Evolutionary conservation across 2,888 invertebrate genomes (phyloP).

Genomic region (Cosmorhoe ocellata): DNA sequence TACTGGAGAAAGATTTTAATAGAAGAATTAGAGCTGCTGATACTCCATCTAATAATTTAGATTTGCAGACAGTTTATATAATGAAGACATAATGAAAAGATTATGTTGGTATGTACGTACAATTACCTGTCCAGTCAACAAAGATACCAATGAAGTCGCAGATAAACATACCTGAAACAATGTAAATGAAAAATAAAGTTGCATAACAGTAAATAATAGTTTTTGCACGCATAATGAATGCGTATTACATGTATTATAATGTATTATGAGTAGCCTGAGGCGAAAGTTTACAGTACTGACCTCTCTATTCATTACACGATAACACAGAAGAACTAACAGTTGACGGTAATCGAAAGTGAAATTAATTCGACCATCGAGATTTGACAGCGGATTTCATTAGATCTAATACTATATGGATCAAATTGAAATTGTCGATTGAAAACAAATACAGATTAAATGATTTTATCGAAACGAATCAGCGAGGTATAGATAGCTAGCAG

Average conservation of each 20-base stretch:
- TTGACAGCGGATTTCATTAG: conserved; percentile 58
- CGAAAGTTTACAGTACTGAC: conserved; percentile 73
- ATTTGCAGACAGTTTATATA: too few relatives aligned
- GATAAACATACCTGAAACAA: conserved; percentile 61
- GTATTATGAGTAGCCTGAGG: conserved; percentile 52
- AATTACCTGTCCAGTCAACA: neutral
- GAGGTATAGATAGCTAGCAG: conserved; percentile 11
- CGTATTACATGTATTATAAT: conserved; percentile 54
- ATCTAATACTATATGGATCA: conserved; percentile 32
- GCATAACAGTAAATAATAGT: conserved; percentile 33
- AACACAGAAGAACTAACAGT: conserved; percentile 21
- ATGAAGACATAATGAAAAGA: neutral
- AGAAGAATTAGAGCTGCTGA: too few relatives aligned
- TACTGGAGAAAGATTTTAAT: too few relatives aligned
- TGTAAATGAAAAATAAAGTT: conserved; percentile 41
- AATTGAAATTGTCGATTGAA: conserved; percentile 28
- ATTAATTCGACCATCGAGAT: conserved; percentile 66
- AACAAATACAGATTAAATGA: conserved; percentile 23
- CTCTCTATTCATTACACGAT: conserved; percentile 70
- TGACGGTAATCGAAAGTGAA: conserved; percentile 70
- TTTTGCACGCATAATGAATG: conserved; percentile 44
- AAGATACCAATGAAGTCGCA: neutral
- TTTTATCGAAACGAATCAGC: conserved; percentile 27
- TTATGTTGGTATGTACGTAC: neutral
- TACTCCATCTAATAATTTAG: too few relatives aligned